Evolutionary conservation across 1,140 invertebrate genomes (phyloP).

Genomic region (Drepana arcuata): DNA sequence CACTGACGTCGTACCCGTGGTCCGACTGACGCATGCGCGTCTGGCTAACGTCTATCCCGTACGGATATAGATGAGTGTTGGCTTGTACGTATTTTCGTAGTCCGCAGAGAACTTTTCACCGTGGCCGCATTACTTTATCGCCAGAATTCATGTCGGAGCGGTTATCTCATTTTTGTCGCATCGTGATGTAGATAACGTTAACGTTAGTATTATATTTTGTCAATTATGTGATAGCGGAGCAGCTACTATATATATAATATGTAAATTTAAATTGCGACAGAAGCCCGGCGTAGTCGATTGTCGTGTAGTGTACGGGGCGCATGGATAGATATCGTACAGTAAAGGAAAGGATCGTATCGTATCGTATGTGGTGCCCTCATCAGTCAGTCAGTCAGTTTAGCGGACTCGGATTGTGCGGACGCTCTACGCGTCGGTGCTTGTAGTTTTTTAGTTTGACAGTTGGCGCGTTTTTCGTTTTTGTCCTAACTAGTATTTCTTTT

Average conservation of each 20-base stretch:
- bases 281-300: constrained; percentile 25
- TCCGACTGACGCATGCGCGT: constrained; percentile 63
- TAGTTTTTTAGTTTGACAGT: constrained; percentile 71
- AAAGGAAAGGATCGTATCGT: too few relatives aligned
- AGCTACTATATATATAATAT: constrained; percentile 46
- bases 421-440: constrained; percentile 63
- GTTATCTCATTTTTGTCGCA: constrained; percentile 64
- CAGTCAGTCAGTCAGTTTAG: constrained; percentile 50
- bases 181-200: constrained; percentile 51
- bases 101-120: constrained; percentile 42
- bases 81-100: constrained; percentile 46
- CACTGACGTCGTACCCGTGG: constrained; percentile 55
- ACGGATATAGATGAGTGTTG: constrained; percentile 54
- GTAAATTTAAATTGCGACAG: constrained; percentile 52
- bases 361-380: constrained; percentile 26
- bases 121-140: constrained; percentile 47
- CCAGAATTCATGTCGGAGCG: constrained; percentile 38
- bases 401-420: constrained; percentile 59
- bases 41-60: constrained; percentile 59
- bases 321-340: too few relatives aligned
- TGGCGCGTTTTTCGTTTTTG: constrained; percentile 65
- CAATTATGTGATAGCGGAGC: constrained; percentile 51
- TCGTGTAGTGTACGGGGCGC: constrained; percentile 30
- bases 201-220: constrained; percentile 51
- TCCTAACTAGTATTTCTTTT: constrained; percentile 52